phyloP scores from a whole-genome alignment of 2,113 vertebrate genomes.

The Rousettus leschenaultii region DNA sequence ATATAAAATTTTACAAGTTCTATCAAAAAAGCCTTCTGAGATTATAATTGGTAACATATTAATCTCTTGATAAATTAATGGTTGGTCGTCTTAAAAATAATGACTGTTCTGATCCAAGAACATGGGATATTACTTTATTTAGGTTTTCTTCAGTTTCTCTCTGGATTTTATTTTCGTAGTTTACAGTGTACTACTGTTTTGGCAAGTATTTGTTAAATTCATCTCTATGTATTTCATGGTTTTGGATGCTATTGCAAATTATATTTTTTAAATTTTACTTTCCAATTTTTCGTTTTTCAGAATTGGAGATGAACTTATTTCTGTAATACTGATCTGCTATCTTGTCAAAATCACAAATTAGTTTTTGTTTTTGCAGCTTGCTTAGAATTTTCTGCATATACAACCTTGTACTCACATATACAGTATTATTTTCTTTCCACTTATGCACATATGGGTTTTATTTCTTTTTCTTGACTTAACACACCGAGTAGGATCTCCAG shows the following conservation, averaged over 20 bases:
- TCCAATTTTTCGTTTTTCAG: not conserved
- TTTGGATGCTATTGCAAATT: not conserved
- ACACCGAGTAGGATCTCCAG: too few species aligned
- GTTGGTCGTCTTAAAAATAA: not conserved
- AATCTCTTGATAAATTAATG: not conserved
- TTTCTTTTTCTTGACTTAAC: not conserved
- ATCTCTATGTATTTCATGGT: not conserved
- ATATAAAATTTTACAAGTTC: not conserved
- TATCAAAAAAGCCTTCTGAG: not conserved
- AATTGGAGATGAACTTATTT: conserved; percentile 4
- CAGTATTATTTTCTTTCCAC: not conserved
- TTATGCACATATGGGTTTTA: not conserved
- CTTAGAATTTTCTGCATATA: not conserved
- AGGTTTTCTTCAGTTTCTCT: not conserved
- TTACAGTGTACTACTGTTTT: not conserved
- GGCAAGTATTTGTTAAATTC: not conserved
- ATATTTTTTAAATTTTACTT: not conserved
- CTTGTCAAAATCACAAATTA: not conserved
- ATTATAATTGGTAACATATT: not conserved
- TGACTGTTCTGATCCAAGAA: not conserved
- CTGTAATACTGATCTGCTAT: not conserved
- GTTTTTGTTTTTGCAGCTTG: not conserved
- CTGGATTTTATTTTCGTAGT: not conserved
- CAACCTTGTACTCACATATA: not conserved
- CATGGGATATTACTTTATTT: not conserved